Evolutionary conservation across 2,113 vertebrate genomes (phyloP), one percentile per base, ranked within the genome.

Genomic region (Platichthys flesus): DNA sequence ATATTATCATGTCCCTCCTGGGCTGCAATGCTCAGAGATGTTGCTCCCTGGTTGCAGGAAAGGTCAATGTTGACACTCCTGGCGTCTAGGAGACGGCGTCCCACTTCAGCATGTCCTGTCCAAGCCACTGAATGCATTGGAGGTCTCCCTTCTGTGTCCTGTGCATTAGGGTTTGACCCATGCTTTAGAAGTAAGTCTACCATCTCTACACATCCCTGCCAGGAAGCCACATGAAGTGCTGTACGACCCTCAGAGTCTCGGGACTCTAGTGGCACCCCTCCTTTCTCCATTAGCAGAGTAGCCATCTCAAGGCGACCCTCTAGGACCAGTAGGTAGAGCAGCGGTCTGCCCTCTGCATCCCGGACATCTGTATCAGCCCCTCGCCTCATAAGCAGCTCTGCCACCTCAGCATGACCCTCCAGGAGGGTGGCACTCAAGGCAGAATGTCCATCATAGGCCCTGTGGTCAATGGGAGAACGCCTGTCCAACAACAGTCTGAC

Each of bases 81-180:
- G 26, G 81, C 74, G 5, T 88, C 82, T 51, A 96, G 82, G 10
- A 96, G 89, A 58, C 81, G 76, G 1, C 55, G 82, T 9, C 94
- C 93, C 1, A 93, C 87, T 21, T 76, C 67, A 23, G 71, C 57
- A 0, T 94, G 89, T n/a, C 95, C 95, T 31, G 86, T 90, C 95
- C 96, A 96, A 28, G 95, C 93, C 2, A 94, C 91, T 23, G 93
- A 95, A 74, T 95, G 95, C 67, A 96, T 20, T 9, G 95, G 92
- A 0, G 95, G 91, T 71, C 95, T 91, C 1, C 91, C 89, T 14
- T 95, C 93, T 21, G 45, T 9, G 64, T 96, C 95, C 55, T 86
- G 82, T 2, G 94, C 89, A 35, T 96, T 94, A 24, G 93, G 85
- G 24, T 95, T 92, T 0, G 94, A 94, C 0, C 94, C 94, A 0